Evolutionary conservation across 64 coral and sea anemone species (phyloP).

Genomic region (Stylophora pistillata): DNA sequence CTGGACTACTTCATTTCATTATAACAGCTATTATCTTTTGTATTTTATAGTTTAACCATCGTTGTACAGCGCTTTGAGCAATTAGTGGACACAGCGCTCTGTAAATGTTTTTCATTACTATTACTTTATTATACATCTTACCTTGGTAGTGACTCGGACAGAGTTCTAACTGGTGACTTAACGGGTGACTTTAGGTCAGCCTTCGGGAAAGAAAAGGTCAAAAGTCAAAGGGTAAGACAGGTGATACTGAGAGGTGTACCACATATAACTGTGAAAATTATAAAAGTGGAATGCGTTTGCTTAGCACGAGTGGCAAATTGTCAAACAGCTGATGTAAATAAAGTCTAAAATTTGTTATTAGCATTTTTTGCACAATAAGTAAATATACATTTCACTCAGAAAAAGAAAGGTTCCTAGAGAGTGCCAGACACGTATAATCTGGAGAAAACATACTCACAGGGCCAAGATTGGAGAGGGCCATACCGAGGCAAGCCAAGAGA

Average conservation of each 20-base stretch:
- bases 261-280: background rate
- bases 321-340: no score
- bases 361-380: background rate
- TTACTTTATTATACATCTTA: constrained; percentile 23
- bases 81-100: no score
- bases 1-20: no score
- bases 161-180: constrained; percentile 84
- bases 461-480: constrained; percentile 88
- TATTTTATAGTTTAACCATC: no score
- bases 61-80: no score
- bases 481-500: constrained; percentile 84
- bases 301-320: no score
- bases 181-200: constrained; percentile 79
- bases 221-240: background rate
- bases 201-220: constrained; percentile 33
- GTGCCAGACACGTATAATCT: background rate
- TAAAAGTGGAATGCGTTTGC: background rate
- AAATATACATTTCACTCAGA: background rate
- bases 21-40: no score
- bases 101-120: no score
- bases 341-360: no score
- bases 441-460: constrained; percentile 41
- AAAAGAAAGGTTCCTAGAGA: background rate
- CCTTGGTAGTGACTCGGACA: constrained; percentile 79
- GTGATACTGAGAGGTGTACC: background rate